These are phyloP conservation scores for Tenebrosternarchus preto DNA, from an alignment of 2,113 vertebrate genomes.

Conservation along the genomic window DNA sequence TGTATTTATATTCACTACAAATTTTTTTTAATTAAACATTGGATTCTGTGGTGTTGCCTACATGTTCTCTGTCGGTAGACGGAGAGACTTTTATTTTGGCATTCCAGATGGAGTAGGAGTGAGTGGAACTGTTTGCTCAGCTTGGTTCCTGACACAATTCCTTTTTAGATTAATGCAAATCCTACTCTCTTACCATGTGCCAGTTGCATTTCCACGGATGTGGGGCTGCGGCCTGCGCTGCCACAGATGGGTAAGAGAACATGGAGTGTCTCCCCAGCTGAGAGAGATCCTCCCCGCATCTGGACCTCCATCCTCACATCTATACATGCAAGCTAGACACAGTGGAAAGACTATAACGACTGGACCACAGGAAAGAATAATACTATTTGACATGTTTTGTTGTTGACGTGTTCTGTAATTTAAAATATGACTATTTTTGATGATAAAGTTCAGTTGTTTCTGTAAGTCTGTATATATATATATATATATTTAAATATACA, in stretches of 20 bases:
- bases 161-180: conserved; percentile 49
- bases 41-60: not conserved
- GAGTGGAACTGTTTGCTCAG: not conserved
- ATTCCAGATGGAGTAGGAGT: not conserved
- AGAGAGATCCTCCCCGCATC: conserved; percentile 31
- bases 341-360: not conserved
- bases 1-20: conserved; percentile 13
- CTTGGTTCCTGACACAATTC: conserved; percentile 12
- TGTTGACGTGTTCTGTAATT: not conserved
- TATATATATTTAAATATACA: too few species aligned
- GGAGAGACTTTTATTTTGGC: not conserved
- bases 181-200: conserved; percentile 34
- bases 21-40: not conserved
- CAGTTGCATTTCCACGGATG: conserved; percentile 53
- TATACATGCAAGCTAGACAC: conserved; percentile 23
- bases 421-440: not conserved
- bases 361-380: not conserved
- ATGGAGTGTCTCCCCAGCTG: conserved; percentile 31
- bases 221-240: conserved; percentile 49
- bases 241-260: conserved; percentile 37
- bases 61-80: not conserved
- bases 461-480: not conserved
- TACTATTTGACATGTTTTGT: too few species aligned
- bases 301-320: conserved; percentile 33
- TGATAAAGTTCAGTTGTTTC: not conserved